phyloP scores from a whole-genome alignment of 2,113 vertebrate genomes.

The Misgurnus anguillicaudatus region DNA sequence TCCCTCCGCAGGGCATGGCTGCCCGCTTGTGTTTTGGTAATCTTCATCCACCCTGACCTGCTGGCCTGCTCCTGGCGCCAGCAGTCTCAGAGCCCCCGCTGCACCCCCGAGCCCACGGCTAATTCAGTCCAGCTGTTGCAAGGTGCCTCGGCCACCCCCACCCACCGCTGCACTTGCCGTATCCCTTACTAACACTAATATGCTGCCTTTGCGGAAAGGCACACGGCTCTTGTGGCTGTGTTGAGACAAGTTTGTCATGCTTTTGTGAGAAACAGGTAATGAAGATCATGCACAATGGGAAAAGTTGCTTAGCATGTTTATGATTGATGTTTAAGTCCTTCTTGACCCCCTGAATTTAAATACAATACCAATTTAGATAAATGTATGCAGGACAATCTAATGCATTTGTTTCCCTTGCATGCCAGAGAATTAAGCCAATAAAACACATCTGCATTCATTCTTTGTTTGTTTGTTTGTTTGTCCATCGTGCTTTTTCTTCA shows the following conservation, averaged over 20 bases:
- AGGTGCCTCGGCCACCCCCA: slow-evolving; percentile 72
- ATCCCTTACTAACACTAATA: slow-evolving; percentile 44
- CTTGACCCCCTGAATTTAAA: too few relatives aligned
- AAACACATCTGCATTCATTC: background rate
- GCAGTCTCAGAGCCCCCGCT: slow-evolving; percentile 69
- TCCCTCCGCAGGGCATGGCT: slow-evolving; percentile 60
- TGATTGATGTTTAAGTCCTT: too few relatives aligned
- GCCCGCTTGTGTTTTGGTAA: slow-evolving; percentile 78
- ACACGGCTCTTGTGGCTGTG: slow-evolving; percentile 51
- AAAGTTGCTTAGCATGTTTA: too few relatives aligned
- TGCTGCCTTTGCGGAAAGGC: slow-evolving; percentile 51
- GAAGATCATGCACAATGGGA: too few relatives aligned
- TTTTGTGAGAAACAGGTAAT: slow-evolving; percentile 7
- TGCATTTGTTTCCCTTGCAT: background rate
- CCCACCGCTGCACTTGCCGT: slow-evolving; percentile 66
- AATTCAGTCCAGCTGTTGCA: slow-evolving; percentile 80
- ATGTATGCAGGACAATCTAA: too few relatives aligned
- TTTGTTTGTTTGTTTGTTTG: background rate
- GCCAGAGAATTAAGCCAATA: background rate
- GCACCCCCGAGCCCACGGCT: slow-evolving; percentile 59
- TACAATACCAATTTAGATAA: too few relatives aligned
- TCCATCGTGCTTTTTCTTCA: background rate
- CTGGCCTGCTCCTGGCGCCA: slow-evolving; percentile 78
- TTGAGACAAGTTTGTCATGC: slow-evolving; percentile 56
- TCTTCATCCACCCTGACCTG: slow-evolving; percentile 77